Percentiles rank a stretch among this genome's conserved stretches.
phyloP scores from a whole-genome alignment of 2,888 invertebrate species.

The Amphipyra tragopoginis region DNA sequence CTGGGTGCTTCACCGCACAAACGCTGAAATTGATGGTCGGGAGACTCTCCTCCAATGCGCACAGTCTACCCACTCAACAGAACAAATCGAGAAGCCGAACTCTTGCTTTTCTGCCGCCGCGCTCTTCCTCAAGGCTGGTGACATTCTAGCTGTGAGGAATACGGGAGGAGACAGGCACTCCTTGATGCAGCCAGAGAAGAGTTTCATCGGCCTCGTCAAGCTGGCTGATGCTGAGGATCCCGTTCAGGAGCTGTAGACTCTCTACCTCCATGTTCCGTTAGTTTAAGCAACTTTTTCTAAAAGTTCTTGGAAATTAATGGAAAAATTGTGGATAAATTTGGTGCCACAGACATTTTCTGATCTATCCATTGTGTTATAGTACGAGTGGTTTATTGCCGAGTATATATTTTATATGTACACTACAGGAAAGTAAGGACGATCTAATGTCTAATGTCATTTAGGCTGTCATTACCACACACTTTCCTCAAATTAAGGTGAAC shows the following conservation, averaged over 20 bases:
- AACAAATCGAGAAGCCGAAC: constrained; percentile 90
- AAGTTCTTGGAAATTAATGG: constrained; percentile 18
- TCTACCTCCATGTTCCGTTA: constrained; percentile 18
- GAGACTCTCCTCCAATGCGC: constrained; percentile 93
- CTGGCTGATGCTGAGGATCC: constrained; percentile 90
- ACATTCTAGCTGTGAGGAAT: constrained; percentile 92
- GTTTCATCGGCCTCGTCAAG: constrained; percentile 95
- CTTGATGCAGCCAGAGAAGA: constrained; percentile 93
- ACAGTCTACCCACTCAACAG: constrained; percentile 90
- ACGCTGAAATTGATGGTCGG: constrained; percentile 85
- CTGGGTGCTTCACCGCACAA: constrained; percentile 92
- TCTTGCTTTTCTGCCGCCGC: constrained; percentile 94
- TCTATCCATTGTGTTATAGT: neutral
- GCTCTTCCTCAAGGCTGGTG: constrained; percentile 91
- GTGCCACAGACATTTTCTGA: constrained; percentile 27
- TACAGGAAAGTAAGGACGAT: constrained; percentile 7
- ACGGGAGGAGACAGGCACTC: constrained; percentile 92
- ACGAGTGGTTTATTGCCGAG: constrained; percentile 1
- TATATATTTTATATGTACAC: constrained; percentile 3
- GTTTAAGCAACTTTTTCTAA: constrained; percentile 17
- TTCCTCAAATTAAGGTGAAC: constrained; percentile 3
- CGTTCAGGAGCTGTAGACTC: constrained; percentile 72
- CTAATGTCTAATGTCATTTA: constrained; percentile 6
- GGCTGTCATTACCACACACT: neutral
- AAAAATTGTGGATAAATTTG: neutral